These are phyloP conservation scores for Aspidiotus rigidus DNA, from an alignment of 2,888 invertebrate species.

Conservation along the genomic window DNA sequence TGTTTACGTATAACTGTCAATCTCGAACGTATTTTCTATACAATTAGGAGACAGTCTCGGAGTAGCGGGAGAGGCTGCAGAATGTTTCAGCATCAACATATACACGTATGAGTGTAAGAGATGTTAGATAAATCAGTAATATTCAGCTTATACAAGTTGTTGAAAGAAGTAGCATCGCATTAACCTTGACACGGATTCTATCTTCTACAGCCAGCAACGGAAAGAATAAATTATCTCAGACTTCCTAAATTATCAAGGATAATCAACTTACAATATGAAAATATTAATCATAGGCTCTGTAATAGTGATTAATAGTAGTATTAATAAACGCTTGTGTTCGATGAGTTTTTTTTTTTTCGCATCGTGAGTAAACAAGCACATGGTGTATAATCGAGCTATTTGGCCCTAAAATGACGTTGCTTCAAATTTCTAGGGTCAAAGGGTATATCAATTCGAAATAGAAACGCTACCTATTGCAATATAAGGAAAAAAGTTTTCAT, in stretches of 20 bases:
- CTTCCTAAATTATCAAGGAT: slow-evolving; percentile 30
- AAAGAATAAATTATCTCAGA: slow-evolving; percentile 30
- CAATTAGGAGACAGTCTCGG: too few relatives aligned
- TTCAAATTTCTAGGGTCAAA: too few relatives aligned
- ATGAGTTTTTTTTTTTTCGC: too few relatives aligned
- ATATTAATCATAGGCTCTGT: too few relatives aligned
- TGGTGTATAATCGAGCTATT: too few relatives aligned
- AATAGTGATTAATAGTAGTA: background rate
- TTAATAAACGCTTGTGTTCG: background rate
- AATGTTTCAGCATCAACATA: slow-evolving; percentile 18
- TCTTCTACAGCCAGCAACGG: slow-evolving; percentile 20
- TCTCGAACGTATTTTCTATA: too few relatives aligned
- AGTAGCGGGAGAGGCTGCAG: background rate
- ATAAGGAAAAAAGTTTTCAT: too few relatives aligned
- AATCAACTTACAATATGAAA: slow-evolving; percentile 20
- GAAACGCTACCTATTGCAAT: too few relatives aligned
- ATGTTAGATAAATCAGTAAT: slow-evolving; percentile 19
- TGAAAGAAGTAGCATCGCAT: slow-evolving; percentile 29
- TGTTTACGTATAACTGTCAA: too few relatives aligned
- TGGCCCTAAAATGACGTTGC: too few relatives aligned
- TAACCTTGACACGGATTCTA: slow-evolving; percentile 31
- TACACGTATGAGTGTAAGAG: slow-evolving; percentile 11
- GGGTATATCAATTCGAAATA: too few relatives aligned
- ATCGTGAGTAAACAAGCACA: too few relatives aligned
- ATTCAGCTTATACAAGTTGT: slow-evolving; percentile 27